phyloP scores from a whole-genome alignment of 2,888 invertebrate species.

The Cotesia congregata region DNA sequence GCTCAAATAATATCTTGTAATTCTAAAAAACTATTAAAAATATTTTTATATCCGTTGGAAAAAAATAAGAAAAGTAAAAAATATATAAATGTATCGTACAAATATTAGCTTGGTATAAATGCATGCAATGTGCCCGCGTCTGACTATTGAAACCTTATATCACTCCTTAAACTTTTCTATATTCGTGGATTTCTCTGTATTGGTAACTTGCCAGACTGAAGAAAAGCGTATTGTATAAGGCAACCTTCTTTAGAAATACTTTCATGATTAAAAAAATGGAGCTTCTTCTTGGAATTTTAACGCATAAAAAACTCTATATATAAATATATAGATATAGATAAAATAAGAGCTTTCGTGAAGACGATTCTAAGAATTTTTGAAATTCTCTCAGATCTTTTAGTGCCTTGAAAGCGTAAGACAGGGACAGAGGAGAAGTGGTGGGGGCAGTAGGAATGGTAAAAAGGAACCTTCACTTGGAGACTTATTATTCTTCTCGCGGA shows the following conservation, averaged over 20 bases:
- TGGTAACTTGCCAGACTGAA: neutral
- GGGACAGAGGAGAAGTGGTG: neutral
- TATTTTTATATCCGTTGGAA: too few relatives aligned
- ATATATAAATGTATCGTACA: neutral
- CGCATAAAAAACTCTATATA: neutral
- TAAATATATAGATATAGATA: neutral
- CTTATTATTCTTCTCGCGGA: slow-evolving; percentile 38
- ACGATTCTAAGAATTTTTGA: slow-evolving; percentile 7
- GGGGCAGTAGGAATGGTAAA: neutral
- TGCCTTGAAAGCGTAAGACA: neutral
- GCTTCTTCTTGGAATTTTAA: neutral
- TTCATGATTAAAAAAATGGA: neutral
- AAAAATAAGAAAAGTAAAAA: neutral
- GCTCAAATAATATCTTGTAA: too few relatives aligned
- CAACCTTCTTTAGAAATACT: neutral
- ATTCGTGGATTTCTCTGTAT: neutral
- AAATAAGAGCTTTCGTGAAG: slow-evolving; percentile 3
- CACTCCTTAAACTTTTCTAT: neutral
- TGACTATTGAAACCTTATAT: neutral
- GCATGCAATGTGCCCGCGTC: neutral
- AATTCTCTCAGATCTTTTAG: slow-evolving; percentile 1
- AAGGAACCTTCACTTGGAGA: neutral
- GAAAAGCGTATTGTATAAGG: neutral
- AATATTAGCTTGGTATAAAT: neutral
- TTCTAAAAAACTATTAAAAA: too few relatives aligned